Evolutionary conservation across 2,113 vertebrate genomes (phyloP).

Genomic region (Pseudolaguvia tuberculata): DNA sequence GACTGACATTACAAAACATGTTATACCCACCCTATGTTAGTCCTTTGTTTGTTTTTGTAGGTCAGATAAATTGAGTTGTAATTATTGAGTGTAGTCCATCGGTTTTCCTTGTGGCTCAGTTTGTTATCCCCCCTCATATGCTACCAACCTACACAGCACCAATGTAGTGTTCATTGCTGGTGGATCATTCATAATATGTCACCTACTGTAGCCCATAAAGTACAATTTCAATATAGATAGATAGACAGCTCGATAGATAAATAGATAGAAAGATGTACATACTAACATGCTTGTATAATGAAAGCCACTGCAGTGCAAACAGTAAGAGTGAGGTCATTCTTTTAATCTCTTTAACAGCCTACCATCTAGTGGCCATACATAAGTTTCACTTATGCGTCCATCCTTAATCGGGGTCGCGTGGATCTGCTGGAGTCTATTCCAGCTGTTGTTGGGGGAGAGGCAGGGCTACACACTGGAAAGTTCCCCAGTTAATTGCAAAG

Average conservation of each 20-base stretch:
- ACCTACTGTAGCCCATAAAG: no score
- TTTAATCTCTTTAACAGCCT: background rate
- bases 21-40: background rate
- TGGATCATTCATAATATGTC: background rate
- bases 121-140: background rate
- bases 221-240: no score
- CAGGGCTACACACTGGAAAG: no score
- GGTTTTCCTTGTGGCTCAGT: background rate
- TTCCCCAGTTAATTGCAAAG: no score
- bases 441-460: background rate
- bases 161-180: background rate
- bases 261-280: no score
- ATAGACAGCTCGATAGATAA: no score
- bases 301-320: no score
- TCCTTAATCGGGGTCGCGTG: no score
- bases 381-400: background rate
- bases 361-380: conserved; percentile 11
- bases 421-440: background rate
- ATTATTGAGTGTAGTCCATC: background rate
- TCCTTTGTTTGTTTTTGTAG: no score
- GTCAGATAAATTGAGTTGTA: background rate
- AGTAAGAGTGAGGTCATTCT: background rate
- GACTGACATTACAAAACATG: background rate
- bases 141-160: no score
- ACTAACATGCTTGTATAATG: no score